Conservation (phyloP, 2,113 vertebrate genomes). For the Procavia capensis region DNA sequence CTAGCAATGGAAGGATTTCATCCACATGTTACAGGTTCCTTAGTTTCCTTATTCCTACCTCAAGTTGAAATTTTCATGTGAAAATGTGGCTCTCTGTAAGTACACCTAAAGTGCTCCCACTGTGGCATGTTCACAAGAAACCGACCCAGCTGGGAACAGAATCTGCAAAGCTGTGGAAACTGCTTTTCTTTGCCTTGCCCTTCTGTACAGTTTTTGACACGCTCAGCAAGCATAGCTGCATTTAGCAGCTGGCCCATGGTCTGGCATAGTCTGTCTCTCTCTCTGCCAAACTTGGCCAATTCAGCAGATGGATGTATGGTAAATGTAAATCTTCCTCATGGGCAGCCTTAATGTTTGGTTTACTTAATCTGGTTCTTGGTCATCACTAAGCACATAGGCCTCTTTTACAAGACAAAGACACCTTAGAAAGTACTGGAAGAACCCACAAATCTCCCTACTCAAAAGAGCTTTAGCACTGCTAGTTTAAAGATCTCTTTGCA, state of each 20-base stretch:
- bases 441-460: background rate
- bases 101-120: background rate
- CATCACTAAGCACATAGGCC: background rate
- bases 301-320: background rate
- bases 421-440: background rate
- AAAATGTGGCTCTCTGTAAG: background rate
- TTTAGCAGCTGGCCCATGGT: background rate
- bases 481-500: background rate
- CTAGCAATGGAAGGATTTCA: background rate
- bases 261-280: background rate
- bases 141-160: background rate
- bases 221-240: background rate
- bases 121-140: background rate
- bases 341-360: background rate
- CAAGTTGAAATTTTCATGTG: background rate
- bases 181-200: background rate
- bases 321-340: conserved; percentile 6
- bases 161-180: background rate
- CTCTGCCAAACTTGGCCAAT: background rate
- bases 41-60: background rate
- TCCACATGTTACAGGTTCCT: background rate
- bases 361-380: conserved; percentile 5
- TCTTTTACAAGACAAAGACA: background rate
- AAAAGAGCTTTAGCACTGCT: conserved; percentile 14
- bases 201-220: background rate